Percentiles rank a stretch among this genome's conserved stretches.
Conservation (phyloP, 2,797 vertebrate genomes). For the Anabas testudineus region DNA sequence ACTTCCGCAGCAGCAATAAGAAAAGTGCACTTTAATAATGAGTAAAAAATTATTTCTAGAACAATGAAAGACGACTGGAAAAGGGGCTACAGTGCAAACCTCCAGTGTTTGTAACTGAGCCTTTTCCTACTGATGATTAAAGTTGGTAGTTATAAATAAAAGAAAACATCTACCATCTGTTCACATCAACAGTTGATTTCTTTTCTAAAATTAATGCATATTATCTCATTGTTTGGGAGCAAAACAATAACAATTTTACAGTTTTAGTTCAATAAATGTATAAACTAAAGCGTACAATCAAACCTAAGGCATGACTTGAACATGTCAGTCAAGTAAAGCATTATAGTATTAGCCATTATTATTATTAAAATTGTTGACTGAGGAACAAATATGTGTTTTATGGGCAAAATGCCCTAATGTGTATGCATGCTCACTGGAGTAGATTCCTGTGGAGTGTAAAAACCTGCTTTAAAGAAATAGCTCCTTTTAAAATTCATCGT, state of each 20-base stretch:
- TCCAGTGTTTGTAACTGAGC: neutral
- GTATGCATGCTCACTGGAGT: neutral
- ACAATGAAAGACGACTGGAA: neutral
- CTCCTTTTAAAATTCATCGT: neutral
- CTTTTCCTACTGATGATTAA: neutral
- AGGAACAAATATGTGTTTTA: too few relatives aligned
- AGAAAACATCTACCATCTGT: neutral
- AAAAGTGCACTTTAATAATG: constrained; percentile 1
- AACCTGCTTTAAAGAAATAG: neutral
- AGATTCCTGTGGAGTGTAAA: neutral
- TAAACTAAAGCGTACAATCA: neutral
- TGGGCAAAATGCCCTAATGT: neutral
- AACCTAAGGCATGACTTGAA: neutral
- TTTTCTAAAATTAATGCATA: neutral
- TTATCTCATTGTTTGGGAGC: neutral
- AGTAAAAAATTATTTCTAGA: neutral
- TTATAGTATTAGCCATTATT: too few relatives aligned
- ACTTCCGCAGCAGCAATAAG: constrained; percentile 6
- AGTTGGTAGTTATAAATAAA: neutral
- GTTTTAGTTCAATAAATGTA: neutral
- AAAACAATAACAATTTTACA: neutral
- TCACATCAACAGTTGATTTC: neutral
- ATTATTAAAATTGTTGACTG: too few relatives aligned
- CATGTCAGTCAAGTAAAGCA: too few relatives aligned
- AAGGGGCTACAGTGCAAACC: neutral